Evolutionary conservation across 2,113 vertebrate species (phyloP).

Genomic region (Embiotoca jacksoni): DNA sequence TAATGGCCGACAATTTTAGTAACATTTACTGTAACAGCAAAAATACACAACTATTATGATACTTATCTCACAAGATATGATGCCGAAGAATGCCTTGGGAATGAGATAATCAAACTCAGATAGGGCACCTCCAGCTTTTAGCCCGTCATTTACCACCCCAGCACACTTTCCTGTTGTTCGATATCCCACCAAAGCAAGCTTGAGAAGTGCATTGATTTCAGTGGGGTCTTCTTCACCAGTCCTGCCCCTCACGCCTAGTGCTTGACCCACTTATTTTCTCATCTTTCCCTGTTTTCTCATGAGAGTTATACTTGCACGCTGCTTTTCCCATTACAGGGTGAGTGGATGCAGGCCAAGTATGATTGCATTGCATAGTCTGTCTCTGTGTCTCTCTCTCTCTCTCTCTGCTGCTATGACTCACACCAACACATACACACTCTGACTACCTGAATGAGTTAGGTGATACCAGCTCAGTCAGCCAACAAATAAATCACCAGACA

Average conservation of each 20-base stretch:
- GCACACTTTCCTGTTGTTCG: constrained; percentile 75
- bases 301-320: constrained; percentile 82
- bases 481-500: constrained; percentile 85
- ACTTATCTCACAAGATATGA: constrained; percentile 67
- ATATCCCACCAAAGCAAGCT: constrained; percentile 80
- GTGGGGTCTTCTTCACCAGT: constrained; percentile 73
- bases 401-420: constrained; percentile 49
- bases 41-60: constrained; percentile 62
- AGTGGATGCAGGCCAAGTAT: constrained; percentile 82
- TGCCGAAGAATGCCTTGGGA: constrained; percentile 56
- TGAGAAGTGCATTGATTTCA: constrained; percentile 85
- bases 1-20: constrained; percentile 47
- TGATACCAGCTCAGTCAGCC: constrained; percentile 81
- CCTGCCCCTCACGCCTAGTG: constrained; percentile 78
- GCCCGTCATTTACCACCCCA: constrained; percentile 67
- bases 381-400: constrained; percentile 36
- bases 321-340: constrained; percentile 80
- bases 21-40: constrained; percentile 65
- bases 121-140: constrained; percentile 71
- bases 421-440: constrained; percentile 39
- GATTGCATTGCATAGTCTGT: constrained; percentile 64
- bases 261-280: constrained; percentile 90
- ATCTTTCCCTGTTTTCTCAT: constrained; percentile 84
- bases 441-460: constrained; percentile 80
- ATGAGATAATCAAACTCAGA: constrained; percentile 76